Evolutionary conservation across 2,113 vertebrate species (phyloP).

Genomic region (Alosa alosa): DNA sequence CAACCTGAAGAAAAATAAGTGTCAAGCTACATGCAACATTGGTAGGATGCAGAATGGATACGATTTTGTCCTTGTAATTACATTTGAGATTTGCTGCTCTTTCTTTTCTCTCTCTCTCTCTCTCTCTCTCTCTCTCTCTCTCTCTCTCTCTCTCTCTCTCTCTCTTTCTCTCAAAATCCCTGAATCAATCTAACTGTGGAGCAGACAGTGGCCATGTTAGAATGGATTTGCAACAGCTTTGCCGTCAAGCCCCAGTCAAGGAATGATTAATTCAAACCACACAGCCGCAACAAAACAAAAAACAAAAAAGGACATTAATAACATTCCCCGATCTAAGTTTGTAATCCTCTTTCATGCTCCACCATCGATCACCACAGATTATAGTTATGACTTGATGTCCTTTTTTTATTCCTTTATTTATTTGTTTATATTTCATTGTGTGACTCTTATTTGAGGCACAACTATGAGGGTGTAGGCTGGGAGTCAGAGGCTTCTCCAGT

Average conservation of each 20-base stretch:
- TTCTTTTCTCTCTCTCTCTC: not conserved
- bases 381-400: not conserved
- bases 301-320: constrained; percentile 22
- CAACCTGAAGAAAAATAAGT: not conserved
- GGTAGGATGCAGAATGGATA: not conserved
- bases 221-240: not conserved
- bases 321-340: constrained; percentile 13
- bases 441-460: too few species aligned
- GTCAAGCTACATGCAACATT: not conserved
- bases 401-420: not conserved
- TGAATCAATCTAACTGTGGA: not conserved
- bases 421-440: not conserved
- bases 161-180: not conserved
- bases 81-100: not conserved
- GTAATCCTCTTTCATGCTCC: constrained; percentile 42
- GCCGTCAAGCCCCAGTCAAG: not conserved
- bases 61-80: not conserved
- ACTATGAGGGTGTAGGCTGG: not conserved
- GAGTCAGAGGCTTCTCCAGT: not conserved
- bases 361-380: not conserved
- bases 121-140: not conserved
- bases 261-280: not conserved
- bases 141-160: not conserved
- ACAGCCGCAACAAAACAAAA: not conserved
- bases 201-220: not conserved